phyloP scores from a whole-genome alignment of 2,797 vertebrate species.

The Anguilla pacifica region DNA sequence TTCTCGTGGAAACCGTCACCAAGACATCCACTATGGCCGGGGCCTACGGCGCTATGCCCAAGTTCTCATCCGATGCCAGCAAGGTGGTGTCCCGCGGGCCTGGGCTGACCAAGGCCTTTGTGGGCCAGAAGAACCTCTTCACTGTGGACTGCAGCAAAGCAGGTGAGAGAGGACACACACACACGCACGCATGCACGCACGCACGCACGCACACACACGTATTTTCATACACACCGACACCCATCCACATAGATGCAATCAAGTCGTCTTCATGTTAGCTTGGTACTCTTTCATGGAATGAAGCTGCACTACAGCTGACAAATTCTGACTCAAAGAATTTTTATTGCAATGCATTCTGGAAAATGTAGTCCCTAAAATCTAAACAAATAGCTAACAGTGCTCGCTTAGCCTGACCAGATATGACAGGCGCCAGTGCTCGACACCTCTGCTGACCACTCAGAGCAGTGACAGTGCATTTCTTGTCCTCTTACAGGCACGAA shows the following conservation, averaged over 20 bases:
- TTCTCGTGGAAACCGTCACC: constrained; percentile 88
- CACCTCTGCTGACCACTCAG: background rate
- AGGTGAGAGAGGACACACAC: constrained; percentile 15
- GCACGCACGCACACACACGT: background rate
- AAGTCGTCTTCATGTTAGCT: background rate
- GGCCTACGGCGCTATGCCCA: constrained; percentile 79
- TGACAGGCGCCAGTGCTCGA: background rate
- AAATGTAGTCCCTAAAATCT: background rate
- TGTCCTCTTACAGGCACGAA: constrained; percentile 77
- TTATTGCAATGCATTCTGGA: constrained; percentile 1
- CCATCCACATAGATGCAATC: background rate
- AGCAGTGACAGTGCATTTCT: background rate
- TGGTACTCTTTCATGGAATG: background rate
- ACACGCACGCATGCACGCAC: background rate
- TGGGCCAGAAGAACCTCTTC: constrained; percentile 77
- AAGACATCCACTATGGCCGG: constrained; percentile 80
- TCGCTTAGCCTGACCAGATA: background rate
- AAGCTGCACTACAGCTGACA: background rate
- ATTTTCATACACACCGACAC: background rate
- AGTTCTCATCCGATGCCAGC: constrained; percentile 85
- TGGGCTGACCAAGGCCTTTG: constrained; percentile 80
- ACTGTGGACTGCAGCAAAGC: background rate
- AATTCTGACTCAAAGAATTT: background rate
- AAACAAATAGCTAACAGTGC: background rate
- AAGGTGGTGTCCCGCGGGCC: constrained; percentile 88